Conservation (phyloP, 2,888 invertebrate genomes). For the Lasioglossum zephyrum region DNA sequence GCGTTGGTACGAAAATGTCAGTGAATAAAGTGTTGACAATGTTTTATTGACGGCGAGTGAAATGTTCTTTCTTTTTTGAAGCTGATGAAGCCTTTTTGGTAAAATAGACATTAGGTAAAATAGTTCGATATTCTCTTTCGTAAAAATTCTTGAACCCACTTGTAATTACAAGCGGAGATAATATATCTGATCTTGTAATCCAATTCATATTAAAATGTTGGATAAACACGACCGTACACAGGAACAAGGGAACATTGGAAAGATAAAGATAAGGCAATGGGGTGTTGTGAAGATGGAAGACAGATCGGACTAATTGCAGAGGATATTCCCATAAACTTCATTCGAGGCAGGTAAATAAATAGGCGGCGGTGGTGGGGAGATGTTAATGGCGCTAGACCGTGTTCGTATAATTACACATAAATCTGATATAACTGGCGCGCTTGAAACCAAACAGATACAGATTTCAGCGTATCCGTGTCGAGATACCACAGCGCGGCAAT, state of each 20-base stretch:
- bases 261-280: background rate
- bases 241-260: no score
- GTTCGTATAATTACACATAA: constrained; percentile 16
- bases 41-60: no score
- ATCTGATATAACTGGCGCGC: background rate
- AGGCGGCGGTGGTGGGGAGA: background rate
- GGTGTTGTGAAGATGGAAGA: background rate
- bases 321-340: background rate
- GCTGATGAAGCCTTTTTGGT: no score
- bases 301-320: background rate
- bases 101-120: no score
- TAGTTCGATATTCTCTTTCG: no score
- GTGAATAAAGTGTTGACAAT: background rate
- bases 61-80: no score
- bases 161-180: no score
- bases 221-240: background rate
- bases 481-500: constrained; percentile 22
- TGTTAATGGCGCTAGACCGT: constrained; percentile 2
- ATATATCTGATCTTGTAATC: background rate
- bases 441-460: background rate
- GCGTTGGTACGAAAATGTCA: background rate
- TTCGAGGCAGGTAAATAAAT: background rate
- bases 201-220: background rate
- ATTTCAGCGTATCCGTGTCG: constrained; percentile 22
- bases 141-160: no score